phyloP scores from a whole-genome alignment of 1,140 invertebrate species.

The Agrypnia vestita region DNA sequence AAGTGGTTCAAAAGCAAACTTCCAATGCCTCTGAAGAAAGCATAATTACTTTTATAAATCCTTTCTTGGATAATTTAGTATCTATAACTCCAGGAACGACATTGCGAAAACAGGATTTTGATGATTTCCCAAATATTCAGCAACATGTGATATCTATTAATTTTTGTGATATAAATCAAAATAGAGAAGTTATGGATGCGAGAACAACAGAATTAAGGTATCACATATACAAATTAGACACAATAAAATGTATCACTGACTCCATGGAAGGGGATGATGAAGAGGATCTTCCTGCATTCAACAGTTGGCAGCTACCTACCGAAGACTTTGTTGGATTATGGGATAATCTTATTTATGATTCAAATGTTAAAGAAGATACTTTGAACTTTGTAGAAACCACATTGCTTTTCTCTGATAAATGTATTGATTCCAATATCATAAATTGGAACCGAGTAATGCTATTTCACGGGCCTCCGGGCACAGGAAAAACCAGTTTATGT shows the following conservation, averaged over 20 bases:
- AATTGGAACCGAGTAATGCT: constrained; percentile 92
- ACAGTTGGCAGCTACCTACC: constrained; percentile 87
- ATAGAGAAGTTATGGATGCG: constrained; percentile 60
- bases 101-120: constrained; percentile 62
- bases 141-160: constrained; percentile 66
- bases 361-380: constrained; percentile 88
- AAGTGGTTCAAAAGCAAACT: constrained; percentile 66
- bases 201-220: constrained; percentile 63
- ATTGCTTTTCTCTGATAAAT: constrained; percentile 87
- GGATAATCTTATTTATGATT: constrained; percentile 93
- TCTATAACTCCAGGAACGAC: constrained; percentile 65
- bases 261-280: constrained; percentile 65
- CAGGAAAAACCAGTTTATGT: constrained; percentile 97
- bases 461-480: constrained; percentile 92
- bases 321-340: constrained; percentile 88
- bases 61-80: constrained; percentile 64
- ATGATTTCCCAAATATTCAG: constrained; percentile 63
- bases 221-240: constrained; percentile 66
- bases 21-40: constrained; percentile 64
- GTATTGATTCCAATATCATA: constrained; percentile 89
- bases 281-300: constrained; percentile 80
- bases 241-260: constrained; percentile 62
- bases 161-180: constrained; percentile 66
- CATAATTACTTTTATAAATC: constrained; percentile 65
- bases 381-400: constrained; percentile 90